Conservation (phyloP, 1,140 invertebrate genomes). For the Ruditapes philippinarum region DNA sequence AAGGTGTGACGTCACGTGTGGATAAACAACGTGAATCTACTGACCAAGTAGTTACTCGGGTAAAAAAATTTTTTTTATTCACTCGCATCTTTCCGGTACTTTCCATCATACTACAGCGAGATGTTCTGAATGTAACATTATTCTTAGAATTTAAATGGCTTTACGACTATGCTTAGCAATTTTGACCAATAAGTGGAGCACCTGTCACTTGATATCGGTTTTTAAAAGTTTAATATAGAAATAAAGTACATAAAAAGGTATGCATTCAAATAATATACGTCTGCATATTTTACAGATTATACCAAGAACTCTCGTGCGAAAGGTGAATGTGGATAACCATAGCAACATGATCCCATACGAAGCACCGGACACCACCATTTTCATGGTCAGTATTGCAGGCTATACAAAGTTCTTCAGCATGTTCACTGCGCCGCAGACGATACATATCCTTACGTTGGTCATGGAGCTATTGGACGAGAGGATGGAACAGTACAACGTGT, state of each 20-base stretch:
- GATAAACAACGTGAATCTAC: neutral
- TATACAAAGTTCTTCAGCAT: constrained; percentile 8
- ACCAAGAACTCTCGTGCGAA: neutral
- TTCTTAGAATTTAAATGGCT: too few relatives aligned
- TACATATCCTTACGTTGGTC: constrained; percentile 41
- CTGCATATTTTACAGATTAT: constrained; percentile 24
- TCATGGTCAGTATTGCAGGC: constrained; percentile 21
- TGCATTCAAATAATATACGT: too few relatives aligned
- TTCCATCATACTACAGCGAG: too few relatives aligned
- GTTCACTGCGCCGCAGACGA: neutral
- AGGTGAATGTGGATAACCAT: neutral
- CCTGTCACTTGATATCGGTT: too few relatives aligned
- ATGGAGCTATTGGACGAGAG: constrained; percentile 56
- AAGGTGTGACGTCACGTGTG: neutral
- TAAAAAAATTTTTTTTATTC: neutral
- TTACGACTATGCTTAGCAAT: too few relatives aligned
- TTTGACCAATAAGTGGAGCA: too few relatives aligned
- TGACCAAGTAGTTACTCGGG: constrained; percentile 2
- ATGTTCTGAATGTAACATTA: too few relatives aligned
- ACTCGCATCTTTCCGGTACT: too few relatives aligned
- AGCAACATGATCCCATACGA: constrained; percentile 41
- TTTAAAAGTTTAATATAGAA: too few relatives aligned
- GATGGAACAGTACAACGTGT: constrained; percentile 58
- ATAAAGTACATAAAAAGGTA: too few relatives aligned
- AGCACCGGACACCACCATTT: constrained; percentile 19